Evolutionary conservation across 2,888 invertebrate species (phyloP), one percentile per base, ranked within the genome.

Genomic region (Cephus pulcher): DNA sequence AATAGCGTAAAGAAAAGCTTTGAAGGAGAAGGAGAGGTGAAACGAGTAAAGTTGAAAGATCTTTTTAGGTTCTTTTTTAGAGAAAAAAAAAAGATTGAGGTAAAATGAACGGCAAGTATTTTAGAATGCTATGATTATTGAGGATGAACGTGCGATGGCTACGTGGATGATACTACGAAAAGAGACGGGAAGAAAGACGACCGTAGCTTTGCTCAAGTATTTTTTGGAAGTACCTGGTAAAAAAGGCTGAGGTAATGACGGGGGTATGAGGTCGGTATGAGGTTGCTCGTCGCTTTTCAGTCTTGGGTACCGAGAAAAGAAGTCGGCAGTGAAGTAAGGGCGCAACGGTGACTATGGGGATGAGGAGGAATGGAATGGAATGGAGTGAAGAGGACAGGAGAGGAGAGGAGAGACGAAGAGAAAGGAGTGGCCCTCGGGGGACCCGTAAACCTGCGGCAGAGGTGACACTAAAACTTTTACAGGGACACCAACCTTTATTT

Each of bases 401-500:
- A 56, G 56, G 75, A 75, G 78, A 78, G 79, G 74, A 80, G 80
- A 83, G 81, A 76, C 76, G 77, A 80, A 68, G 69, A 30, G 78
- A 81, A 80, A 79, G 78, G 81, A 75, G 68, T 37, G 80, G 77
- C 69, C 75, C 83, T 84, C 83, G 77, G 81, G 86, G 85, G 86
- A 86, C 85, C 83, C 83, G 85, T 84, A 85, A 84, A 83, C 81
- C 81, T 82, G 84, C 84, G 84, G 84, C 82, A 80, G 84, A 88
- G 87, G 87, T 89, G 89, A 88, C 89, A 88, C 88, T 89, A 88
- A 89, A 89, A 89, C 89, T 89, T 89, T 88, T 86, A 88, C 86
- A 85, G 83, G 85, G 83, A 86, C 84, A 83, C 83, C 84, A 84
- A 86, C 89, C 89, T 89, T 88, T 89, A 89, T 90, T 90, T 89